Conservation (phyloP, 2,797 vertebrate species). For the Odontamblyopus rebecca region DNA sequence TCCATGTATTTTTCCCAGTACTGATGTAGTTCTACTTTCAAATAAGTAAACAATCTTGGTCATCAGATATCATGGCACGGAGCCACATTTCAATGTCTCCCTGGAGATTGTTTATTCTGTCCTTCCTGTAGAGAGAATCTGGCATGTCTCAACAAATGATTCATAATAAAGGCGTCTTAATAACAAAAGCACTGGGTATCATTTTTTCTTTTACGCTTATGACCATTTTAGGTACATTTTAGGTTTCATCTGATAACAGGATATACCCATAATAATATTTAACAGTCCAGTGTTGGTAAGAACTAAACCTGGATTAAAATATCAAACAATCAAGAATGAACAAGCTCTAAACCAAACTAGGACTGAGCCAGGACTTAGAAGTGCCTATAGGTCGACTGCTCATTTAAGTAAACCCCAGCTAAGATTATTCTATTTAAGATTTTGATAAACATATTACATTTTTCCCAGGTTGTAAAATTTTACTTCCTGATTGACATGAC, state of each 20-base stretch:
- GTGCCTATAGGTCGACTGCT: too few relatives aligned
- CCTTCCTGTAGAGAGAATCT: slow-evolving; percentile 78
- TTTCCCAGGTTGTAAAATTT: too few relatives aligned
- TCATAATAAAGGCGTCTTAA: slow-evolving; percentile 85
- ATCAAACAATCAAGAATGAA: too few relatives aligned
- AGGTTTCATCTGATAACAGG: not conserved
- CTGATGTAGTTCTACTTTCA: slow-evolving; percentile 5
- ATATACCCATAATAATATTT: too few relatives aligned
- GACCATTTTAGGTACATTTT: not conserved
- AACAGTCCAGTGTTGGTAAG: too few relatives aligned
- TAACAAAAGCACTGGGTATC: slow-evolving; percentile 52
- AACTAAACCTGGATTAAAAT: too few relatives aligned
- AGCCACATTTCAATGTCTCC: slow-evolving; percentile 8
- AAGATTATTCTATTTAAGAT: too few relatives aligned
- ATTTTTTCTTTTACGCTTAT: not conserved
- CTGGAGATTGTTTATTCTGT: slow-evolving; percentile 49
- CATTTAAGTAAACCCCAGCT: too few relatives aligned
- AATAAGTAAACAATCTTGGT: slow-evolving; percentile 38
- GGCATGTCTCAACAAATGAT: slow-evolving; percentile 81
- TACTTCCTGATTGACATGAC: too few relatives aligned
- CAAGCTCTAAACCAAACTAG: too few relatives aligned
- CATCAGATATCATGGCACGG: slow-evolving; percentile 41
- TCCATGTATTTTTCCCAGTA: slow-evolving; percentile 26
- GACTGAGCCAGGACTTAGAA: too few relatives aligned
- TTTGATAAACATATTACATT: too few relatives aligned